A percentile compares a stretch with the other conserved stretches of the same genome.
phyloP scores from a whole-genome alignment of 2,888 invertebrate species.

The Tipula confusa region DNA sequence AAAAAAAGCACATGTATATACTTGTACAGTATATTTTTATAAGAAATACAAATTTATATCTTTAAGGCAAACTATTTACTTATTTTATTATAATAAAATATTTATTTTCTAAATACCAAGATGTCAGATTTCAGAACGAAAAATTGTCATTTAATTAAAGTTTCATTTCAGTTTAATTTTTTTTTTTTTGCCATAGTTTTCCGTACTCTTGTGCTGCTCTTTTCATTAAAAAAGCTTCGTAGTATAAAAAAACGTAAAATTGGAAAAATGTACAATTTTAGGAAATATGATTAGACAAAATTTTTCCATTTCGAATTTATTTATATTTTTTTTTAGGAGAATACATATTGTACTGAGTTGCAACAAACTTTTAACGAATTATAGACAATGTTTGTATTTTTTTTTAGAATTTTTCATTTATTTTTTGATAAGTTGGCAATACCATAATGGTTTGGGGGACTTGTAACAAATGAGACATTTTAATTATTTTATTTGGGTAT shows the following conservation, averaged over 20 bases:
- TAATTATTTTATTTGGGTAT: background rate
- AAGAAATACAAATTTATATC: background rate
- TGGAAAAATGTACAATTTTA: background rate
- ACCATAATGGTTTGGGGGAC: too few relatives aligned
- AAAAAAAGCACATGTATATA: too few relatives aligned
- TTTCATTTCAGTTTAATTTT: background rate
- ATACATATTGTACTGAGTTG: background rate
- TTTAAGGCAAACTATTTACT: background rate
- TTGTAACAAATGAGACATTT: background rate
- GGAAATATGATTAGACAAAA: background rate
- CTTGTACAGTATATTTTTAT: too few relatives aligned
- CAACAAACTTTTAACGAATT: constrained; percentile 4
- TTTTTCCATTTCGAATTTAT: too few relatives aligned
- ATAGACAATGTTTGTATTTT: background rate
- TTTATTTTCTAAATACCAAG: background rate
- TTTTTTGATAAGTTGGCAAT: background rate
- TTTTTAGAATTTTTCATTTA: background rate
- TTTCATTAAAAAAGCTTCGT: background rate
- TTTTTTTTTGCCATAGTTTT: too few relatives aligned
- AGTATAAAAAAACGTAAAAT: too few relatives aligned
- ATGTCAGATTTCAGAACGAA: background rate
- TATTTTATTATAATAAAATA: background rate
- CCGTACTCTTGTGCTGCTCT: background rate
- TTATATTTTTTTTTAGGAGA: too few relatives aligned
- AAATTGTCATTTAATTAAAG: constrained; percentile 21